These are phyloP conservation scores for Amphiprion clarkii DNA, from an alignment of 2,797 vertebrate genomes.

Conservation along the genomic window DNA sequence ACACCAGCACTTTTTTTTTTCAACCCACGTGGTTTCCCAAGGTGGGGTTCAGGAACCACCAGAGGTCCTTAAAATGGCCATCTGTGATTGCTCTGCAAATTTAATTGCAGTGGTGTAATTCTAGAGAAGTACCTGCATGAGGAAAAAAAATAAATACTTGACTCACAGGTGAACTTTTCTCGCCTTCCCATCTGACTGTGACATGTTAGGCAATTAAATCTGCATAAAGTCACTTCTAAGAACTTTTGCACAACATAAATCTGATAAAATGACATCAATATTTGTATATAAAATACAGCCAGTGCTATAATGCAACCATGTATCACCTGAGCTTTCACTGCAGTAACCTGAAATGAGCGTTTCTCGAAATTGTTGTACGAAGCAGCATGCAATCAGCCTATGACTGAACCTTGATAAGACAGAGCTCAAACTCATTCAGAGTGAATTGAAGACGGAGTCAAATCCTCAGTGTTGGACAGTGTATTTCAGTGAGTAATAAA, in stretches of 20 bases:
- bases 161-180: not conserved
- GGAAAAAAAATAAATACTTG: conserved; percentile 1
- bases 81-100: conserved; percentile 8
- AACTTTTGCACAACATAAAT: not conserved
- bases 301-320: not conserved
- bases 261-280: no score
- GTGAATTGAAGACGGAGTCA: not conserved
- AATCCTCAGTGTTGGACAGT: not conserved
- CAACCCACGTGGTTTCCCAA: conserved; percentile 41
- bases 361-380: not conserved
- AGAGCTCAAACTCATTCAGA: conserved; percentile 14
- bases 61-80: conserved; percentile 12
- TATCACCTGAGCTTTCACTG: no score
- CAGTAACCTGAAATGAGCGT: not conserved
- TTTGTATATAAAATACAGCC: not conserved
- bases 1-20: conserved; percentile 6
- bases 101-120: conserved; percentile 21
- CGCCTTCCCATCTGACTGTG: not conserved
- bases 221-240: not conserved
- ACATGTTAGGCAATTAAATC: not conserved
- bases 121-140: not conserved
- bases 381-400: not conserved
- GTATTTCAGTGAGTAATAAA: conserved; percentile 5
- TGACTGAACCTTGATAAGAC: not conserved
- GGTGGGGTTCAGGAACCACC: conserved; percentile 35